Evolutionary conservation across 2,797 vertebrate genomes (phyloP), one percentile per base, ranked within the genome.

Genomic region (Leptoclinus maculatus): DNA sequence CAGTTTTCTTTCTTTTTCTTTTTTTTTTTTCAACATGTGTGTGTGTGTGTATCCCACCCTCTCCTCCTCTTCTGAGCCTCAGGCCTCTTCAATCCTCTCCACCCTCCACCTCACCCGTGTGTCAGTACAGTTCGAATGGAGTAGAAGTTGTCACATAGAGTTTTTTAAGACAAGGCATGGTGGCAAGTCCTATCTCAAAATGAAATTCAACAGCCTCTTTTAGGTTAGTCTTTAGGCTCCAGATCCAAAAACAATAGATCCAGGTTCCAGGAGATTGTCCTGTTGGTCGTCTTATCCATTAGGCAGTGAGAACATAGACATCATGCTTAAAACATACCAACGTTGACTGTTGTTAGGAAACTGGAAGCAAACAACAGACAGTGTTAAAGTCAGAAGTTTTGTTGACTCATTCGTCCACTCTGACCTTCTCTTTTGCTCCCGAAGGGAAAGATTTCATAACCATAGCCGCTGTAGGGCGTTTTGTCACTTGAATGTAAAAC

Each of bases 21-120:
- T 54, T 66, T 79, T 19, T 66, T 62, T 74, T 45, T 70, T 10
- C 3, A 38, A 19, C 17, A 66, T 77, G 69, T 69, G 66, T 56
- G 25, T 73, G 41, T 64, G 3, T 41, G 56, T 39, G 34, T 56
- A 3, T 80, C 76, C 60, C 76, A 14, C 79, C 73, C 56, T 39
- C 63, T 43, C 53, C 54, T 59, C 23, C 49, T 79, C 49, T 23
- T 76, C 68, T 56, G 77, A 87, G 84, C 87, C 88, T 84, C 56
- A 54, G 53, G 83, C 74, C 77, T 77, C 74, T 74, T 58, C 25
- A 49, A 56, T 51, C 38, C 65, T 29, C 72, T 70, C 66, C n/a
- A 59, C 47, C 76, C 45, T 67, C 51, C 21, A 32, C 17, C 41
- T 71, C 68, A 84, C 45, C 65, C 82, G 66, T 39, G 74, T 60